These are phyloP conservation scores for Pelodytes ibericus DNA, from an alignment of 2,797 vertebrate genomes.

Conservation along the genomic window DNA sequence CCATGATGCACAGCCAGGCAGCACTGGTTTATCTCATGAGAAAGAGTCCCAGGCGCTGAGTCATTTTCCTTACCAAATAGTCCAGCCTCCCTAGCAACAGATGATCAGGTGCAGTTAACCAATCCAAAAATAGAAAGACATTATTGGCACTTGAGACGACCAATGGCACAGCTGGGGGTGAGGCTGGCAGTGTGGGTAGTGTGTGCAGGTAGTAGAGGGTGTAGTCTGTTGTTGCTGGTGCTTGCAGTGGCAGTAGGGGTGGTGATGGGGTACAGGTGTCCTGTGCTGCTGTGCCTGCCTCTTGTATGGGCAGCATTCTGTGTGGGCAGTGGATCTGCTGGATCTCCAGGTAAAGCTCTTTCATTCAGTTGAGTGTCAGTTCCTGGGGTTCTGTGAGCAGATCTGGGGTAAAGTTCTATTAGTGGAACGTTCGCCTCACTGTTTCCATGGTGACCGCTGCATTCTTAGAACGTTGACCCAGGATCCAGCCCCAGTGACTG, in stretches of 20 bases:
- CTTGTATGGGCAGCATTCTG: neutral
- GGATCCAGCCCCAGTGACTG: too few relatives aligned
- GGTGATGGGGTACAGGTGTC: conserved; percentile 10
- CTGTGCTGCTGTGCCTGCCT: neutral
- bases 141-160: neutral
- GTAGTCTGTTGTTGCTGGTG: conserved; percentile 1
- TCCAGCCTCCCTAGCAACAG: conserved; percentile 17
- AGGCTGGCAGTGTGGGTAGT: neutral
- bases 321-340: neutral
- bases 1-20: too few relatives aligned
- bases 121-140: neutral
- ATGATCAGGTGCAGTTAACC: conserved; percentile 13
- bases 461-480: too few relatives aligned
- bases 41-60: too few relatives aligned
- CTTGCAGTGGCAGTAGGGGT: neutral
- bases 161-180: neutral
- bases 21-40: too few relatives aligned
- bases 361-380: too few relatives aligned
- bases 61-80: neutral
- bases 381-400: too few relatives aligned
- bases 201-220: neutral
- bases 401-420: too few relatives aligned
- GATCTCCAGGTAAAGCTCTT: conserved; percentile 10
- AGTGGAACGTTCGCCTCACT: too few relatives aligned
- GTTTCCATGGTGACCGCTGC: too few relatives aligned